These are phyloP conservation scores for Solenodon paradoxus DNA, from an alignment of 2,113 vertebrate genomes.

Conservation along the genomic window DNA sequence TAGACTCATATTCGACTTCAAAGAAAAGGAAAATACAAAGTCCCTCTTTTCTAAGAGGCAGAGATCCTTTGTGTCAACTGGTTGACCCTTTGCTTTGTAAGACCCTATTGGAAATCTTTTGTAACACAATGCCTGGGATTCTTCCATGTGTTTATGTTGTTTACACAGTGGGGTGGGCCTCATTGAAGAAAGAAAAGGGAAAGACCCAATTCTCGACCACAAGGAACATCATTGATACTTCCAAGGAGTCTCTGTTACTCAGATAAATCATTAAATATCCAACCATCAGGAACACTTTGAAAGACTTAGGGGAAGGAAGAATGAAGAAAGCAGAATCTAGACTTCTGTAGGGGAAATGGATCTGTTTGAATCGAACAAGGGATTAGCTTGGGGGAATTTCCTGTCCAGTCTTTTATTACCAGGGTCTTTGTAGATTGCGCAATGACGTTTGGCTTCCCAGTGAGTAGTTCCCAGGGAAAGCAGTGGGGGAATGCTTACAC, in stretches of 20 bases:
- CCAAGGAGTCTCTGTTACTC: not conserved
- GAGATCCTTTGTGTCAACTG: conserved; percentile 62
- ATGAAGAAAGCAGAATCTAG: conserved; percentile 36
- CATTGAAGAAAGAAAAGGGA: not conserved
- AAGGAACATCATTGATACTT: not conserved
- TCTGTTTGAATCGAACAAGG: conserved; percentile 41
- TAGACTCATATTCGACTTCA: conserved; percentile 54
- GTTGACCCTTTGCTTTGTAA: conserved; percentile 62
- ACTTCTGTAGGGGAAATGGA: conserved; percentile 48
- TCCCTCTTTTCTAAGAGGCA: not conserved
- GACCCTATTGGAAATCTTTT: conserved; percentile 47
- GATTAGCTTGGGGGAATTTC: conserved; percentile 75
- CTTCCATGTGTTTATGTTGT: conserved; percentile 28
- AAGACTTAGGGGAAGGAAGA: not conserved
- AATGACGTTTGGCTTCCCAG: conserved; percentile 55
- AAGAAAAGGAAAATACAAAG: conserved; percentile 55
- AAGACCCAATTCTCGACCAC: conserved; percentile 36
- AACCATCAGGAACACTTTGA: not conserved
- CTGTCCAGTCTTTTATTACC: conserved; percentile 69
- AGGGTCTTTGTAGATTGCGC: conserved; percentile 67
- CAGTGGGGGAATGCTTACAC: conserved; percentile 38
- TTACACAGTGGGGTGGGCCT: conserved; percentile 9
- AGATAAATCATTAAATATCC: not conserved
- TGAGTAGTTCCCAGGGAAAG: conserved; percentile 47
- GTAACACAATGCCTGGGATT: conserved; percentile 1